Evolutionary conservation across 2,888 invertebrate genomes (phyloP).

Genomic region (Unio pictorum): DNA sequence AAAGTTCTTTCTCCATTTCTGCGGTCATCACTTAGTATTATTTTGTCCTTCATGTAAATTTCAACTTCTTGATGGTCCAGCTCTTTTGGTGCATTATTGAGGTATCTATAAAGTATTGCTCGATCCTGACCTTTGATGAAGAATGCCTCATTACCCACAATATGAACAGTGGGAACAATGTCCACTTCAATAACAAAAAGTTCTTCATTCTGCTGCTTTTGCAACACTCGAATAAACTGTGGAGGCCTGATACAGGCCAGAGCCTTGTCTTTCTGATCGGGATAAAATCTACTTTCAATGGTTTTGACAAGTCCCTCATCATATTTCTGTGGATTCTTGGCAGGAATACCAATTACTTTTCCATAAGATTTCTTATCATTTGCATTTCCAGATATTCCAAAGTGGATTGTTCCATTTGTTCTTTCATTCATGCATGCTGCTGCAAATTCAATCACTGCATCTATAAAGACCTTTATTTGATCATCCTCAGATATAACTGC

Average conservation of each 20-base stretch:
- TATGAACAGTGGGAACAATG: slow-evolving; percentile 4
- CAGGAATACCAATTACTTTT: slow-evolving; percentile 14
- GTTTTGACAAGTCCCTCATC: slow-evolving; percentile 12
- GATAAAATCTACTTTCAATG: slow-evolving; percentile 18
- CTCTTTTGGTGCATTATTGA: background rate
- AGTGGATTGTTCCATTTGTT: slow-evolving; percentile 34
- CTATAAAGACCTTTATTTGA: slow-evolving; percentile 1
- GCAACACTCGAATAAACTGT: slow-evolving; percentile 23
- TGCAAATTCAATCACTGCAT: slow-evolving; percentile 14
- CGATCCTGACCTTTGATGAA: slow-evolving; percentile 2
- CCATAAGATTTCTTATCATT: slow-evolving; percentile 8
- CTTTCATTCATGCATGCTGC: slow-evolving; percentile 34
- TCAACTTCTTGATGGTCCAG: background rate
- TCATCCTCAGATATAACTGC: background rate
- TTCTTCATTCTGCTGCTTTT: background rate
- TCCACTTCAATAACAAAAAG: slow-evolving; percentile 12
- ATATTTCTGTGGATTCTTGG: slow-evolving; percentile 8
- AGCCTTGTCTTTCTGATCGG: slow-evolving; percentile 20
- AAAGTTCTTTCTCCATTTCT: slow-evolving; percentile 3
- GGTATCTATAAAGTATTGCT: slow-evolving; percentile 3
- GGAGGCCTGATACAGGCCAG: slow-evolving; percentile 21
- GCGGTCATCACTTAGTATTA: background rate
- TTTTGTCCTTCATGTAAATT: slow-evolving; percentile 6
- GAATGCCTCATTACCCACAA: slow-evolving; percentile 6
- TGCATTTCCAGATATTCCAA: slow-evolving; percentile 17